Evolutionary conservation across 2,797 vertebrate genomes (phyloP), one percentile per base, ranked within the genome.

Genomic region (Trachops cirrhosus): DNA sequence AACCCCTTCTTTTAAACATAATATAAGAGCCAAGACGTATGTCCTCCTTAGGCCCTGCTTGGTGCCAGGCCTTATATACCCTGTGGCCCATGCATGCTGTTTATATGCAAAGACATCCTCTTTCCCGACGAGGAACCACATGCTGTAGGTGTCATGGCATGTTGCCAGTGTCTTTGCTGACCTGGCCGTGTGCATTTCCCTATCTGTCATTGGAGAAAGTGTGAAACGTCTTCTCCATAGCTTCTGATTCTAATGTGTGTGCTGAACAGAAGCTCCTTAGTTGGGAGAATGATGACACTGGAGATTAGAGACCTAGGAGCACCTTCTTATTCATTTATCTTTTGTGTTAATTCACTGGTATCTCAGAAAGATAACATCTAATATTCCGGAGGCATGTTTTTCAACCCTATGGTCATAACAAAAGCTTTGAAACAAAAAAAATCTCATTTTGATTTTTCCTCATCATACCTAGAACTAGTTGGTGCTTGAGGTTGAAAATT

Each of bases 71-170:
- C n/a, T 73, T 62, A 0, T 6, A 15, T 29, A 67, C 29, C 37
- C 18, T n/a, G 1, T 89, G 57, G 48, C 46, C 9, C 2, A 0
- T 6, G 16, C 1, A 1, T 46, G 62, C 74, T 86, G 67, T 18
- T 34, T 59, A 41, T 3, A n/a, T 26, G 48, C 21, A 62, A 70
- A 37, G 46, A 29, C 41, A 16, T 57, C 14, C 24, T 26, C 14
- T 48, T 34, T 89, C 10, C 41, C 57, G n/a, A 39, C 15, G 22
- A 67, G 68, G 46, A 86, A 15, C 39, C 6, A 10, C 0, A 1
- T 26, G 9, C 52, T 15, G 0, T 24, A 0, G 32, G 15, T 79
- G 26, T 68, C 44, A 1, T 21, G 4, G 1, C 9, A 10, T 22
- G 7, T 64, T 52, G 50, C 29, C 44, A 10, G 22, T 62, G 39